Percentiles rank a stretch among this genome's conserved stretches.
phyloP scores from a whole-genome alignment of 2,888 invertebrate genomes.

The Stegophylla sp. region DNA sequence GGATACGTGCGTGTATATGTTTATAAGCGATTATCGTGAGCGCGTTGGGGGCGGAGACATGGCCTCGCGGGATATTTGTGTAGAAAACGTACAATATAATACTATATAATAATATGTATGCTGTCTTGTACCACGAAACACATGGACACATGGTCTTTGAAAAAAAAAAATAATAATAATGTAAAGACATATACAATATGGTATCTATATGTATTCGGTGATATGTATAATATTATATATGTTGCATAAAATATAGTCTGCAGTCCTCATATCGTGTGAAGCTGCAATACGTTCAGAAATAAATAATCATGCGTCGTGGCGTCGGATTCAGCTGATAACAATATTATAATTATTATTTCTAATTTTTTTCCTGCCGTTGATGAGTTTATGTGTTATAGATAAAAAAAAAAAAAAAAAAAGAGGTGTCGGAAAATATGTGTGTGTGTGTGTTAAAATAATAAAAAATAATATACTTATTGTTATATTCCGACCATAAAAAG shows the following conservation, averaged over 20 bases:
- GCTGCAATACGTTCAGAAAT: neutral
- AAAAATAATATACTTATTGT: neutral
- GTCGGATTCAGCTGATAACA: constrained; percentile 18
- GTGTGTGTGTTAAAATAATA: constrained; percentile 32
- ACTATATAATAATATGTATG: neutral
- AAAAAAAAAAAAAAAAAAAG: neutral
- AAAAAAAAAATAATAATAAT: neutral
- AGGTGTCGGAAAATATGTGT: constrained; percentile 16
- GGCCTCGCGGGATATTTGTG: neutral
- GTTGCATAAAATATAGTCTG: neutral
- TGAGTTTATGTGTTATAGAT: neutral
- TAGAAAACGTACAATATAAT: neutral
- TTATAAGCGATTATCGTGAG: neutral
- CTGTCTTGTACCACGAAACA: constrained; percentile 1
- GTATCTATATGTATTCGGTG: neutral
- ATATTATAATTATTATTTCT: constrained; percentile 14
- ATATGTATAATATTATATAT: neutral
- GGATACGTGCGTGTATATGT: neutral
- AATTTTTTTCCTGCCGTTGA: neutral
- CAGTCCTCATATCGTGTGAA: neutral
- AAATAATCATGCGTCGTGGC: neutral
- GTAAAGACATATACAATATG: neutral
- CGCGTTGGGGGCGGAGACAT: constrained; percentile 34
- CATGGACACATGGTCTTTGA: constrained; percentile 27
- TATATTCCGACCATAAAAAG: no score